phyloP scores from a whole-genome alignment of 1,140 invertebrate genomes.

The Camponotus pennsylvanicus region DNA sequence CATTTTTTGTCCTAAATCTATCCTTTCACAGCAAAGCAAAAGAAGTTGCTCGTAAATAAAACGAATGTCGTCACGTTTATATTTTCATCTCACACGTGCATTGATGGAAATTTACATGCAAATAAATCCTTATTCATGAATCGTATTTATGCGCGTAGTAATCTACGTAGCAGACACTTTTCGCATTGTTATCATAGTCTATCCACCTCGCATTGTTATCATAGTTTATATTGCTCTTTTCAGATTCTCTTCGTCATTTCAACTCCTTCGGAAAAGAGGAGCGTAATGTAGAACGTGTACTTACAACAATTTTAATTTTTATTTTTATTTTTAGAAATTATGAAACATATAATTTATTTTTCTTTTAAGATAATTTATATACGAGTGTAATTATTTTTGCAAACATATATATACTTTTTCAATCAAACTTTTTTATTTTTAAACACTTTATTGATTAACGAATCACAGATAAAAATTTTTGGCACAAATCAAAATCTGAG shows the following conservation, averaged over 20 bases:
- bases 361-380: background rate
- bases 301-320: no score
- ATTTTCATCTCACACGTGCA: no score
- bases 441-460: background rate
- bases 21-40: no score
- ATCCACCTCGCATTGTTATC: no score
- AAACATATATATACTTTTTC: background rate
- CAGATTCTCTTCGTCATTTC: background rate
- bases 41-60: no score
- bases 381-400: background rate
- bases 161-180: background rate
- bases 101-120: background rate
- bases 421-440: background rate
- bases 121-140: slow-evolving; percentile 9
- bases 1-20: no score
- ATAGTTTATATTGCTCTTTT: background rate
- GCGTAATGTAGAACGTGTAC: background rate
- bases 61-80: background rate
- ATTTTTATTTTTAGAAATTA: background rate
- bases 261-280: background rate
- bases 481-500: background rate
- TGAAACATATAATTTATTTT: background rate
- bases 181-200: no score
- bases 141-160: background rate
- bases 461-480: background rate